Evolutionary conservation across 2,797 vertebrate species (phyloP), one percentile per base, ranked within the genome.

Genomic region (Spheniscus humboldti): DNA sequence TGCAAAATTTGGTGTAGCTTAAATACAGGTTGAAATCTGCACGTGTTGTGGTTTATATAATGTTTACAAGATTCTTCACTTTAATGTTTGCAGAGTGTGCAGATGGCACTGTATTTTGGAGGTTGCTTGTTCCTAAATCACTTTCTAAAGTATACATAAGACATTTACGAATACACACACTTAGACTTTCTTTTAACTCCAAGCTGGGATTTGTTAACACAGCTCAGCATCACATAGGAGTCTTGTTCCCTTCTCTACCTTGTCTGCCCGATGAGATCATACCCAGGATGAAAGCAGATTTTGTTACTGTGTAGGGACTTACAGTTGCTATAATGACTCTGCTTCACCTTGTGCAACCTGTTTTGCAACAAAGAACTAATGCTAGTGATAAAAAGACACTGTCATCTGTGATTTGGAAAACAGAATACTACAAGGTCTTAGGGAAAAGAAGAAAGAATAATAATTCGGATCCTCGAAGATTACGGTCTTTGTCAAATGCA

Each of bases 1-100:
- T 17, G 7, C 10, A 2, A 33, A 45, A 72, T 3, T 0, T 1
- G 1, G 8, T 0, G 0, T 18, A 80, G 4, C 8, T 88, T 75
- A 78, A 90, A 93, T 28, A 28, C 15, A 47, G 28, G 14, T 25
- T 43, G 31, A 75, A 88, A 90, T 24, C 18, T 45, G 28, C 41
- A 53, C 1, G 0, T 30, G 11, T 6, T 77, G 6, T n/a, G 10
- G 13, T 66, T 86, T 77, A 68, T 25, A 45, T 1, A 33, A 30
- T 5, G 19, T 55, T 69, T n/a, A 68, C 24, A 64, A 81, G 57
- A 57, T 18, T 55, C 48, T 91, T 64, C 73, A 57, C 22, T 56
- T 35, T 31, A 79, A 68, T 11, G 15, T 52, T 75, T 43, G 53
- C 30, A 60, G 30, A 47, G 6, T 6, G 10, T 71, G 43, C 57